phyloP scores from a whole-genome alignment of 2,888 invertebrate species.

The Pyrochroa serraticornis region DNA sequence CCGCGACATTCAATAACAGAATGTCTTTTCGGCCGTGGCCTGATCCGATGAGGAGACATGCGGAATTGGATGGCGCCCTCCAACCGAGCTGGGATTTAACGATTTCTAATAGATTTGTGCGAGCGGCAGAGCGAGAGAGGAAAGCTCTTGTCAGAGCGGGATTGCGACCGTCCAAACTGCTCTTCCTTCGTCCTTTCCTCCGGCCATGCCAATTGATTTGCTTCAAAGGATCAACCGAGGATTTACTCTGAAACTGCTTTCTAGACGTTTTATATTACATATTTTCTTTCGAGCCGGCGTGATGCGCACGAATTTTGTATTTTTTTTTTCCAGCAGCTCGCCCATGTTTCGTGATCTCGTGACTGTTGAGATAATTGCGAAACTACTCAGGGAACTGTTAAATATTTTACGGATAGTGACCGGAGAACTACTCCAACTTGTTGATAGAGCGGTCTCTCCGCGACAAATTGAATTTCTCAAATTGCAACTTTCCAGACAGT shows the following conservation, averaged over 20 bases:
- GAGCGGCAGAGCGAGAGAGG: constrained; percentile 49
- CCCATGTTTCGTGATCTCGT: no score
- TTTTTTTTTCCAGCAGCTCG: no score
- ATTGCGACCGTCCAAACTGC: constrained; percentile 47
- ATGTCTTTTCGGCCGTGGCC: constrained; percentile 50
- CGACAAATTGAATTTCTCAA: no score
- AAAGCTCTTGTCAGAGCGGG: constrained; percentile 47
- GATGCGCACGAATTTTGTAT: not conserved
- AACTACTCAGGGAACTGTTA: no score
- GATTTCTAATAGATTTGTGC: constrained; percentile 60
- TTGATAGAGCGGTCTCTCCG: no score
- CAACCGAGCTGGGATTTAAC: constrained; percentile 56
- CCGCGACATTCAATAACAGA: constrained; percentile 53
- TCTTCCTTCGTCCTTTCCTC: constrained; percentile 44
- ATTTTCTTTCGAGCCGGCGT: constrained; percentile 7
- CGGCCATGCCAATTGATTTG: constrained; percentile 53
- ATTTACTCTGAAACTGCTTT: constrained; percentile 46
- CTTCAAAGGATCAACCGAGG: constrained; percentile 46
- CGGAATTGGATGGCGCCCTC: constrained; percentile 55
- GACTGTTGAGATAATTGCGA: no score
- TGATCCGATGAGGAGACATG: constrained; percentile 52
- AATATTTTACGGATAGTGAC: no score
- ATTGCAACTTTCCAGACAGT: no score
- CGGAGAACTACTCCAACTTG: no score
- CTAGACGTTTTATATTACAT: constrained; percentile 41